Evolutionary conservation across 2,888 invertebrate genomes (phyloP), one percentile per base, ranked within the genome.

Genomic region (Troides helena): DNA sequence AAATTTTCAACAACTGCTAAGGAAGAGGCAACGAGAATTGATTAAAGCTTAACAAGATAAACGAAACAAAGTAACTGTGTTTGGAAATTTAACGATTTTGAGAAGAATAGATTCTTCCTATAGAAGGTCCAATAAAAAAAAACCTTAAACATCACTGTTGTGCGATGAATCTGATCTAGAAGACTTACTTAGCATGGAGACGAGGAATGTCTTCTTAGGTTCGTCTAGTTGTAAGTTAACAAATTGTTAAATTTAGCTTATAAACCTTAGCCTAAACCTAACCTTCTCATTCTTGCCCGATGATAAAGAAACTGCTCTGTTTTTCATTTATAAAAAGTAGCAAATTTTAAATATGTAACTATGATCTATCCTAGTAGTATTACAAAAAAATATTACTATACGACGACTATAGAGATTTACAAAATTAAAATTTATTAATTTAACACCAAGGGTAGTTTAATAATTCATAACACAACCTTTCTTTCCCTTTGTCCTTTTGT

Each of bases 401-500:
- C 39, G 17, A 23, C 14, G 59, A 1, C 18, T 3, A 4, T 0
- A 17, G 30, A 60, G 4, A 30, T 30, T n/a, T 30, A 18, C 60
- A 39, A 60, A 59, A 21, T 59, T 14, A 59, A 63, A 62, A 50
- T 30, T 0, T 63, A 57, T 53, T 25, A 59, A 39, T 25, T 12
- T 39, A 50, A 59, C n/a, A 59, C 25, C 5, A n/a, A 21, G 58
- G 18, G 18, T 50, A 50, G 14, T 53, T 68, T 18, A 68, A 64
- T 60, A 53, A 68, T 68, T 68, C 64, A 68, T 60, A 68, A 1
- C 39, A 14, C 30, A 30, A 57, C 64, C 39, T 64, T 64, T 68
- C 30, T 68, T 64, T 59, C 36, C 53, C 36, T 21, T 36, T 68
- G 68, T 68, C 68, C 68, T 68, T 63, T 36, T 59, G 36, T 39